Conservation (phyloP, 1,140 invertebrate genomes). For the Cylas formicarius region DNA sequence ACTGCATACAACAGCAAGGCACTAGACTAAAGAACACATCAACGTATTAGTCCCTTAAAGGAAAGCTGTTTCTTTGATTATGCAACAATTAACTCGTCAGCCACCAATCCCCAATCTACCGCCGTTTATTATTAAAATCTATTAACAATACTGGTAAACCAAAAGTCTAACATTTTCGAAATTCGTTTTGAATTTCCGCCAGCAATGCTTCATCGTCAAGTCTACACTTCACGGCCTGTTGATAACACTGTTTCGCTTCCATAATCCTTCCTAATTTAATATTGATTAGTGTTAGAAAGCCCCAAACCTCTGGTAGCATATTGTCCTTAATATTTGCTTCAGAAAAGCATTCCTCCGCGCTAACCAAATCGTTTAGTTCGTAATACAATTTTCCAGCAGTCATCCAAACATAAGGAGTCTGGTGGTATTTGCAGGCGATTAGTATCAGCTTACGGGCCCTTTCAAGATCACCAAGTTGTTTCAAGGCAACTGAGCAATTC, state of each 20-base stretch:
- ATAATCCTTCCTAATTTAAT: slow-evolving; percentile 25
- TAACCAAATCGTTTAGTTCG: slow-evolving; percentile 31
- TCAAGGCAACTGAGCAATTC: slow-evolving; percentile 23
- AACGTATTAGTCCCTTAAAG: too few relatives aligned
- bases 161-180: slow-evolving; percentile 10
- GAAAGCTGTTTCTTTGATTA: too few relatives aligned
- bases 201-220: slow-evolving; percentile 7
- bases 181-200: too few relatives aligned
- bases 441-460: slow-evolving; percentile 31
- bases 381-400: slow-evolving; percentile 31
- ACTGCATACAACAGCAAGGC: too few relatives aligned
- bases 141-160: too few relatives aligned
- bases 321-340: slow-evolving; percentile 36
- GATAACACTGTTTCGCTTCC: slow-evolving; percentile 36
- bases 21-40: too few relatives aligned
- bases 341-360: slow-evolving; percentile 36
- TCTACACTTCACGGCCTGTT: slow-evolving; percentile 29
- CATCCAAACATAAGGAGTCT: slow-evolving; percentile 36
- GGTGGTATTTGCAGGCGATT: slow-evolving; percentile 32
- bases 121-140: too few relatives aligned
- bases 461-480: slow-evolving; percentile 23
- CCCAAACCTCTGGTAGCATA: slow-evolving; percentile 32
- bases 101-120: too few relatives aligned
- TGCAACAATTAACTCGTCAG: too few relatives aligned
- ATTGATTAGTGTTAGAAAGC: slow-evolving; percentile 36